Evolutionary conservation across 2,888 invertebrate species (phyloP).

Genomic region (Cosmopolites sordidus): DNA sequence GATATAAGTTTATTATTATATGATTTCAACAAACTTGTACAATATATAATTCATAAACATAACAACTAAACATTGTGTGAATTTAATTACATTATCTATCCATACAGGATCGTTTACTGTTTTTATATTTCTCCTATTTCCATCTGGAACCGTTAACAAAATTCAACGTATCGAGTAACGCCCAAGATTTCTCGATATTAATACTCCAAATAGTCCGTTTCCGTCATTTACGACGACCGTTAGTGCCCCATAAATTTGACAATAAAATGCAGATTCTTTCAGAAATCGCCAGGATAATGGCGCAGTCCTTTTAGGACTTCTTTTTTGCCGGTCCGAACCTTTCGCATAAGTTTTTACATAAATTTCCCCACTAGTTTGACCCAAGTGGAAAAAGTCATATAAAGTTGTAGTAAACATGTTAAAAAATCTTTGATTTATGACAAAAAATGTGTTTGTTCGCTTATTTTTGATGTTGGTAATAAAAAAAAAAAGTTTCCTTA

Average conservation of each 20-base stretch:
- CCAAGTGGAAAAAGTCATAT: constrained; percentile 16
- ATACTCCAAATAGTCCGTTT: constrained; percentile 17
- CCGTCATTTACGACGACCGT: constrained; percentile 14
- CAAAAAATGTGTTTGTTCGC: no score
- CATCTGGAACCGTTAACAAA: no score
- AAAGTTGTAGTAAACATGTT: constrained; percentile 13
- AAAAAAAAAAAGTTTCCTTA: no score
- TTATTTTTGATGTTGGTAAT: no score
- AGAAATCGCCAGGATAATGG: constrained; percentile 24
- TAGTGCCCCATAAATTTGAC: constrained; percentile 23
- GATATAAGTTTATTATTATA: no score
- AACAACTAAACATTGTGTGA: no score
- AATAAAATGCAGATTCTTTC: constrained; percentile 26
- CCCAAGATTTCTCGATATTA: constrained; percentile 14
- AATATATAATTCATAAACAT: no score
- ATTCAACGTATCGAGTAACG: constrained; percentile 18
- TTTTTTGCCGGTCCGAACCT: constrained; percentile 12
- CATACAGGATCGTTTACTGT: no score
- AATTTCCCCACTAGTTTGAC: constrained; percentile 16
- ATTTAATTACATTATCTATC: no score
- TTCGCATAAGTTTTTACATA: constrained; percentile 24
- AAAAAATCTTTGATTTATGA: background rate
- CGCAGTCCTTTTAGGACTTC: constrained; percentile 17
- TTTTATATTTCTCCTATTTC: no score
- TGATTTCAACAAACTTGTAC: no score